Base-by-base conservation (phyloP, 2,888 invertebrate genomes). In the Calliphora vomitoria region DNA sequence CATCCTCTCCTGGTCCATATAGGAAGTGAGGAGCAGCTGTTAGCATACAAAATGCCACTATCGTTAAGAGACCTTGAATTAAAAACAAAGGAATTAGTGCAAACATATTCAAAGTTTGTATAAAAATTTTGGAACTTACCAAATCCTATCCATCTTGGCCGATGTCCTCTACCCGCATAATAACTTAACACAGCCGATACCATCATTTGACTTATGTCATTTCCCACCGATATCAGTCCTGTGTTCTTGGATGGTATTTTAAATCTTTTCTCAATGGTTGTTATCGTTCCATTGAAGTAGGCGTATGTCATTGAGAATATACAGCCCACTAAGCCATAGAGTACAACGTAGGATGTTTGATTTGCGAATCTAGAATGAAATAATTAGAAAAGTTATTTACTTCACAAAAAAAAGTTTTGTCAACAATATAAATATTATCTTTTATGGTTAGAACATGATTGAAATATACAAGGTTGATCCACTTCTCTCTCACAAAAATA, bases 271-370 rank as follows among this genome's bases (percentile, higher is more conserved):
- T 96, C 96, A 88, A 96, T 94, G 4, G 96, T 96, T 74, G 96
- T 96, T 85, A 96, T 96, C 41, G 96, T 96, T n/a, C 96, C 96
- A 90, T 96, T 96, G 90, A 96, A 96, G 91, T 96, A 96, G 4
- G 96, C 95, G 90, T 95, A 96, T 85, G 95, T 95, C 90, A 96
- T 96, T 25, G 95, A 95, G 91, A 96, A 96, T 82, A 96, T 94
- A 90, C 96, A 96, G 4, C 96, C 96, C 8, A 96, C 94, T 55
- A 96, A 93, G 50, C 96, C 96, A 89, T 96, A 96, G 0, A 96
- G 93, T 88, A 95, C 93, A 4, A 96, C 94, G 75, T 93, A 94
- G 0, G 93, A 93, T 8, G 93, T 93, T 91, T 94, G 94, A 92
- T 93, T 94, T 38, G 94, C 94, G 82, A 94, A 94, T 84, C 94